phyloP scores from a whole-genome alignment of 2,888 invertebrate species.

The Folsomia candida region DNA sequence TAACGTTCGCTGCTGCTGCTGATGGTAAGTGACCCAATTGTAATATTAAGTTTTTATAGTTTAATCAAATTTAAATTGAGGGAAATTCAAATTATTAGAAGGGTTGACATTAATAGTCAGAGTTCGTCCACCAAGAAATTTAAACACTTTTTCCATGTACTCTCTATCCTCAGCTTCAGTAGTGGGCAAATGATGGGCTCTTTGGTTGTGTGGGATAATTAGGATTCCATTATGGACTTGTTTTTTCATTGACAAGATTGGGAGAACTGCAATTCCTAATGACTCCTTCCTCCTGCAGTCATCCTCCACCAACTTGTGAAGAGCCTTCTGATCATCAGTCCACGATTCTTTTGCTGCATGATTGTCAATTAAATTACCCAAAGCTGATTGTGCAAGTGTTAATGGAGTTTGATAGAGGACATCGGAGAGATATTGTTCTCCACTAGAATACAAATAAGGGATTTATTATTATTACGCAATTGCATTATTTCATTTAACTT shows the following conservation, averaged over 20 bases:
- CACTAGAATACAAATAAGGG: no score
- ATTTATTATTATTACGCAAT: no score
- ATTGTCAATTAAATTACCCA: no score
- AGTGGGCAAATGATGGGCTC: neutral
- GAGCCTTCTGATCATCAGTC: no score
- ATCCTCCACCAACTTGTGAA: neutral
- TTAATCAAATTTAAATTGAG: no score
- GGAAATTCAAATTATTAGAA: neutral
- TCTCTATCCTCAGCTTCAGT: neutral
- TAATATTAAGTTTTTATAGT: no score
- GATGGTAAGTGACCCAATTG: no score
- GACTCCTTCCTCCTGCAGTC: neutral
- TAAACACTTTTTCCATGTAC: neutral
- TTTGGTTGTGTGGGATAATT: neutral
- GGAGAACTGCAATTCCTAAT: neutral
- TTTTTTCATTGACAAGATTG: neutral
- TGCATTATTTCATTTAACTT: no score
- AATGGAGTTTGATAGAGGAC: no score
- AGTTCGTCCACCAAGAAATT: neutral
- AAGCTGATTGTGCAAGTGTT: no score
- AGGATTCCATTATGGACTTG: neutral
- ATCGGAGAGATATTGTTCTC: no score
- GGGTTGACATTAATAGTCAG: neutral
- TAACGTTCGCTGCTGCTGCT: constrained; percentile 99
- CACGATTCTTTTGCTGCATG: no score